Evolutionary conservation across 2,797 vertebrate genomes (phyloP).

Genomic region (Decapterus maruadsi): DNA sequence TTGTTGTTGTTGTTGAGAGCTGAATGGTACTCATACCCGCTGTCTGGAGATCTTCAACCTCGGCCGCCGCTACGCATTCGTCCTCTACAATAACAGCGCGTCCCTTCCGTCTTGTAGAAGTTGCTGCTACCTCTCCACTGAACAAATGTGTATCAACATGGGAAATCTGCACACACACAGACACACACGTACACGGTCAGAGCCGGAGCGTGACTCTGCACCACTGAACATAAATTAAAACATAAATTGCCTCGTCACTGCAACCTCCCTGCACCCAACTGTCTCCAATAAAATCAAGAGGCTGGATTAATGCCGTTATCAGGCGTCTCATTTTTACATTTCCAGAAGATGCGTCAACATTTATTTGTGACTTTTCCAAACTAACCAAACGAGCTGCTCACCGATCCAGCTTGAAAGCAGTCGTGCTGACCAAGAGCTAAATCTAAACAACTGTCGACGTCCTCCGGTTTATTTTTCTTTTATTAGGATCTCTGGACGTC

Average conservation of each 20-base stretch:
- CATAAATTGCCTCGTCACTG: not conserved
- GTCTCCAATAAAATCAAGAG: not conserved
- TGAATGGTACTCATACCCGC: not conserved
- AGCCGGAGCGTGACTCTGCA: not conserved
- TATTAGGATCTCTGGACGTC: not conserved
- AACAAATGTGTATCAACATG: constrained; percentile 6
- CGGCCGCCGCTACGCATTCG: not conserved
- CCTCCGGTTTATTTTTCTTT: not conserved
- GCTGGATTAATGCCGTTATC: constrained; percentile 7
- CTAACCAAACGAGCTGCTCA: not conserved
- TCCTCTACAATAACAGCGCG: constrained; percentile 18
- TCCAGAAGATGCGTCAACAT: not conserved
- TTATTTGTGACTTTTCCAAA: not conserved
- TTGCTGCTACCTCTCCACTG: not conserved
- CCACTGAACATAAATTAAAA: not conserved
- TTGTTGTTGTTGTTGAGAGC: not conserved
- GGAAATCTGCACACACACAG: not conserved
- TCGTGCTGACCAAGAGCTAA: not conserved
- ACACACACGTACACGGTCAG: not conserved
- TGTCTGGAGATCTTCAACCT: constrained; percentile 26
- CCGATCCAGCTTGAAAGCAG: not conserved
- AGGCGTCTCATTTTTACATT: not conserved
- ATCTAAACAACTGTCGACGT: not conserved
- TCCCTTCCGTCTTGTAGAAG: constrained; percentile 11
- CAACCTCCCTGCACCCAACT: constrained; percentile 1